Conservation (phyloP, 2,797 vertebrate genomes). For the Sebastes matsubarae region DNA sequence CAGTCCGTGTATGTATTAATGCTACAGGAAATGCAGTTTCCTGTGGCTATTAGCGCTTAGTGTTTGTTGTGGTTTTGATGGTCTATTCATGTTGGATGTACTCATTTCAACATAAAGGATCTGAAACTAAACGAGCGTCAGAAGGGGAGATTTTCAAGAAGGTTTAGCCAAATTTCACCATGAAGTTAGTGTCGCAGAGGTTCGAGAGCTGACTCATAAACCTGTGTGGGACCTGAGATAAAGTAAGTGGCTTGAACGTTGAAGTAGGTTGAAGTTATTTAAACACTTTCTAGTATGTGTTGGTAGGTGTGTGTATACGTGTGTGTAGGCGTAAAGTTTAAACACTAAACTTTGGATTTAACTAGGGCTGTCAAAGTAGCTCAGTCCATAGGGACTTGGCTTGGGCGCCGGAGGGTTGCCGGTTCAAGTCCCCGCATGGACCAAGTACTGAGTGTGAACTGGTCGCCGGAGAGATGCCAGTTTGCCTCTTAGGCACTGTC, state of each 20-base stretch:
- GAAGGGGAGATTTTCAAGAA: background rate
- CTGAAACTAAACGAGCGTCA: background rate
- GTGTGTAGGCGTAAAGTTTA: background rate
- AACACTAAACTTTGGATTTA: background rate
- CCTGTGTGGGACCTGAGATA: background rate
- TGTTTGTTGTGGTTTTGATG: background rate
- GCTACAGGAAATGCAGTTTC: background rate
- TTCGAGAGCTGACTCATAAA: conserved; percentile 25
- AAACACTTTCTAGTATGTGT: background rate
- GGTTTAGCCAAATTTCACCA: background rate
- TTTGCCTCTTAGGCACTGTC: no score
- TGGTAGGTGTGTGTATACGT: background rate
- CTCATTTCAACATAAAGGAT: background rate
- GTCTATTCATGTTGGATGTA: background rate
- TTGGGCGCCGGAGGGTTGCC: no score
- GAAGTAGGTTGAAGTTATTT: background rate
- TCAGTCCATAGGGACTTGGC: no score
- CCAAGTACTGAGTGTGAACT: no score
- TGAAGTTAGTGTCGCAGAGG: background rate
- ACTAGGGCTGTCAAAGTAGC: no score
- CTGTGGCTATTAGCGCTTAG: background rate
- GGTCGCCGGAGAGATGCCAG: no score
- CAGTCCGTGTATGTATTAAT: background rate
- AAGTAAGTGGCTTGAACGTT: background rate
- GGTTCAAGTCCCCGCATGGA: no score